phyloP scores from a whole-genome alignment of 53 echinoderm and acorn worm species.

The Apostichopus leukothele region DNA sequence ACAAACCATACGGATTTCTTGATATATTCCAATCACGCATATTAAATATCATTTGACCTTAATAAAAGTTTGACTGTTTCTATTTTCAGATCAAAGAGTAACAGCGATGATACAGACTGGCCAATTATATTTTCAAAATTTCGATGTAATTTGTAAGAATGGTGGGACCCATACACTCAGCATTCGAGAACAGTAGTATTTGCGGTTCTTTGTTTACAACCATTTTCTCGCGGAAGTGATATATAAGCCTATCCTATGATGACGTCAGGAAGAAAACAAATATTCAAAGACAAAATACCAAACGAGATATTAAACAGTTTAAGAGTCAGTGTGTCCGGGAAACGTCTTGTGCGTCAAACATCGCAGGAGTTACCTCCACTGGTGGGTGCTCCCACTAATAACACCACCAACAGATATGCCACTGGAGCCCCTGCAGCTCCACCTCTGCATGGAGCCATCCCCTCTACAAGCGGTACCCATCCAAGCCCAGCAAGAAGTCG shows the following conservation, averaged over 20 bases:
- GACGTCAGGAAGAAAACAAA: not conserved
- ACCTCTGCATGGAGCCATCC: not conserved
- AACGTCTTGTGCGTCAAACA: not conserved
- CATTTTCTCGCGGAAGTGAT: too few relatives aligned
- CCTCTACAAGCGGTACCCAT: not conserved
- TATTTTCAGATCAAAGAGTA: too few relatives aligned
- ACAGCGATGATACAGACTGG: too few relatives aligned
- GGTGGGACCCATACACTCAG: too few relatives aligned
- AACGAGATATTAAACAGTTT: not conserved
- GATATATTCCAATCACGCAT: too few relatives aligned
- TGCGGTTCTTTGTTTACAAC: too few relatives aligned
- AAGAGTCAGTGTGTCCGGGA: not conserved
- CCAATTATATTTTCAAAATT: too few relatives aligned
- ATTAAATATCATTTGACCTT: too few relatives aligned
- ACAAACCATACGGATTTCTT: too few relatives aligned
- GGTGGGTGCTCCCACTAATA: not conserved
- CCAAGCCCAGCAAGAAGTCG: conserved; percentile 3
- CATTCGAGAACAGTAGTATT: too few relatives aligned
- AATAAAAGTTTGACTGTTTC: too few relatives aligned
- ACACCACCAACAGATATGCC: not conserved
- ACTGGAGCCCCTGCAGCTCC: not conserved
- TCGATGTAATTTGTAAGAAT: too few relatives aligned
- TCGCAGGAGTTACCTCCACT: conserved; percentile 29
- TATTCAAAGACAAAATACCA: not conserved
- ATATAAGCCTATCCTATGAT: not conserved